A percentile compares a stretch with the other conserved stretches of the same genome.
Evolutionary conservation across 2,888 invertebrate genomes (phyloP).

Genomic region (Torymus aiolomorphi): DNA sequence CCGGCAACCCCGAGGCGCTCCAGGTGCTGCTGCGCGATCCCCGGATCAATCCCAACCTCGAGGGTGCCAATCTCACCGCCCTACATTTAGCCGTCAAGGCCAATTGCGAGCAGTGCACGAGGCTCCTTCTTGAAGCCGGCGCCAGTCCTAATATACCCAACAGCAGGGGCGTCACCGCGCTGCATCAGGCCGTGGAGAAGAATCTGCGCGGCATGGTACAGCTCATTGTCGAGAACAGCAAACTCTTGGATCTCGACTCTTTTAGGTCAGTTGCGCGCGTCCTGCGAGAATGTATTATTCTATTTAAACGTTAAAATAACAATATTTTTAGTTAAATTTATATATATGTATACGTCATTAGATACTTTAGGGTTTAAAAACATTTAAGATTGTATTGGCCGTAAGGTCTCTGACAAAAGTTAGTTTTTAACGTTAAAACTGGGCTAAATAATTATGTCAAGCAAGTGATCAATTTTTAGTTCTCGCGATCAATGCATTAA

Average conservation of each 20-base stretch:
- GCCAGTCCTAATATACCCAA: conserved; percentile 79
- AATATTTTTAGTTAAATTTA: no score
- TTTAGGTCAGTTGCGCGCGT: conserved; percentile 66
- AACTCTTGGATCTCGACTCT: conserved; percentile 78
- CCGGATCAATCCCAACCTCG: conserved; percentile 69
- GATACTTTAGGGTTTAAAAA: no score
- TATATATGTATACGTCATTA: no score
- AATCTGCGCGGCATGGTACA: conserved; percentile 78
- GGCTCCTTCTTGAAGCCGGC: conserved; percentile 78
- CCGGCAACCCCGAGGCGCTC: conserved; percentile 70
- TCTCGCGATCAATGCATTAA: no score
- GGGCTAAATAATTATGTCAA: no score
- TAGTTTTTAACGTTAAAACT: no score
- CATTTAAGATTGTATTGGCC: no score
- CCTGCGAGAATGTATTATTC: not conserved
- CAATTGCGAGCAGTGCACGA: conserved; percentile 77
- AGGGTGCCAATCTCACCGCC: conserved; percentile 68
- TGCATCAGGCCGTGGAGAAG: conserved; percentile 81
- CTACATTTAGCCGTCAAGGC: conserved; percentile 73
- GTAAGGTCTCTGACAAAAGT: no score
- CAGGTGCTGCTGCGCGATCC: conserved; percentile 65
- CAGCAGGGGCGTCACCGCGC: conserved; percentile 78
- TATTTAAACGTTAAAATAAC: no score
- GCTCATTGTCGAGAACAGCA: conserved; percentile 77
- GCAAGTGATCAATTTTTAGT: no score